Base-by-base conservation (phyloP, 2,888 invertebrate species). In the Thymelicus acteon region DNA sequence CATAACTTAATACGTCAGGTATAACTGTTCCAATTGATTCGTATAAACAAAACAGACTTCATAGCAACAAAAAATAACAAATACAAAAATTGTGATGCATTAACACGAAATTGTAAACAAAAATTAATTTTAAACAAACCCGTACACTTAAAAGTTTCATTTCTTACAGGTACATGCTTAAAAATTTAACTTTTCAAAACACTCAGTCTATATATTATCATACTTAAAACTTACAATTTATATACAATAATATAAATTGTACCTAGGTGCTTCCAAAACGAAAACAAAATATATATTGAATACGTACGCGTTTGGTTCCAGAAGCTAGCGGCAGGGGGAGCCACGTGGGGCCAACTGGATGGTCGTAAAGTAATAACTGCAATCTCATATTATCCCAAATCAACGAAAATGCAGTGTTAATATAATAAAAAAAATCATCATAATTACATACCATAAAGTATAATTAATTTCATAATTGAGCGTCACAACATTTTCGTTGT, bases 201-300 rank as follows among this genome's bases (percentile, higher is more conserved):
- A 76, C 75, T 62, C 67, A 71, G 61, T 60, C 73, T 60, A 71
- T 66, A 48, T 19, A 19, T 19, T 19, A 19, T 54, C 24, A 75
- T 75, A 65, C 73, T 74, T 77, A 79, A 76, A 78, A 77, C 77
- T 82, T 82, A 83, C 49, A 72, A 75, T 78, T 77, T 81, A 79
- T 76, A 82, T 81, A 71, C 58, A 60, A 40, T 48, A 67, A 74
- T 72, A 73, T 76, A 84, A 85, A 87, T 92, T 91, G 91, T 91
- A 91, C 90, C 88, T 87, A 90, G 89, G 89, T 91, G 91, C 89
- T 83, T 76, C 73, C 72, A 70, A 71, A 66, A 68, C 71, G 48
- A 68, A 74, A 72, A 72, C 72, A 73, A 63, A 68, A 74, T 62
- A 72, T 72, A 75, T 72, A 73, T 63, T 72, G 61, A 71, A 72